Evolutionary conservation across 2,797 vertebrate genomes (phyloP).

Genomic region (Propithecus perrieri): DNA sequence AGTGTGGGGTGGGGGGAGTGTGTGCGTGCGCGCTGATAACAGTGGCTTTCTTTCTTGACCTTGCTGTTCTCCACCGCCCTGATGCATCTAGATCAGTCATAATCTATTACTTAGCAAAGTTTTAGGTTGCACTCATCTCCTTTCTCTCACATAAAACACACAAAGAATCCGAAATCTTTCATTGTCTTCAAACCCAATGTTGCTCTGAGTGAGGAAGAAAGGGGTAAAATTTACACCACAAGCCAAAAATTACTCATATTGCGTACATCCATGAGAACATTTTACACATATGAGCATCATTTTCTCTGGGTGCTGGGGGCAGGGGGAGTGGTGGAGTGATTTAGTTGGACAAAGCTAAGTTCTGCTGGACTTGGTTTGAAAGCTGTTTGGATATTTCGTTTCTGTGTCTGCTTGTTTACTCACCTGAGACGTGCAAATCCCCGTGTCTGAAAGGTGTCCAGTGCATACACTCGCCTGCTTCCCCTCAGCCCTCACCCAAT

Average conservation of each 20-base stretch:
- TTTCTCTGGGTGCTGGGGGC: neutral
- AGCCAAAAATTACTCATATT: neutral
- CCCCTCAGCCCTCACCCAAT: neutral
- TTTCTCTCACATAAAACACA: neutral
- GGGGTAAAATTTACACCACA: neutral
- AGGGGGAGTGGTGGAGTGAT: neutral
- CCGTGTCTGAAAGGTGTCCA: neutral
- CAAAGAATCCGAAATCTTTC: neutral
- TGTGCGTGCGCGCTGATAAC: too few relatives aligned
- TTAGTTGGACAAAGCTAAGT: neutral
- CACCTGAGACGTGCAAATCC: neutral
- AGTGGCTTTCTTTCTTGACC: neutral
- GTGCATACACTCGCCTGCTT: rapidly evolving
- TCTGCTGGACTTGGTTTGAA: neutral
- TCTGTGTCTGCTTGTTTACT: neutral
- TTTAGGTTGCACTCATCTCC: neutral
- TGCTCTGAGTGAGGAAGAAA: slow-evolving; percentile 3
- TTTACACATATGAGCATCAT: rapidly evolving
- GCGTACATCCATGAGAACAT: neutral
- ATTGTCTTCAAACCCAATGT: neutral
- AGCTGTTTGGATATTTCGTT: neutral
- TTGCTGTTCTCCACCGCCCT: neutral
- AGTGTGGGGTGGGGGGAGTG: too few relatives aligned
- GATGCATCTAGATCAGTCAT: neutral
- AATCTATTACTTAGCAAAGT: neutral